phyloP scores from a whole-genome alignment of 2,797 vertebrate species.

The Neomorphus geoffroyi region DNA sequence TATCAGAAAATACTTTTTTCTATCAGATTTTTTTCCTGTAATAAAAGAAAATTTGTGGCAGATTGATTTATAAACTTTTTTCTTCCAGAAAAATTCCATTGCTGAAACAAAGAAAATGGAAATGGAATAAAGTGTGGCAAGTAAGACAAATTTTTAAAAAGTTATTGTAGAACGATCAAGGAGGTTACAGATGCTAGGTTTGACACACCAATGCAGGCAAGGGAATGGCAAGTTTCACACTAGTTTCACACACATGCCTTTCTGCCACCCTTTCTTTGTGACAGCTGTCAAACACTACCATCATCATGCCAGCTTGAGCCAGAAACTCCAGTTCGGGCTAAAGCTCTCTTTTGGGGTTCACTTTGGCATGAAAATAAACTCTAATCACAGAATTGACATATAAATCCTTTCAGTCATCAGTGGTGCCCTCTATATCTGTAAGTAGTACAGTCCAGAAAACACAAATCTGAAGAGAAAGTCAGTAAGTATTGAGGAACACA shows the following conservation, averaged over 20 bases:
- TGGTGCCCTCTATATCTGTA: background rate
- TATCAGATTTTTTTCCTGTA: background rate
- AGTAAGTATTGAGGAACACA: background rate
- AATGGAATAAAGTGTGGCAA: background rate
- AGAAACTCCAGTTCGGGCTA: background rate
- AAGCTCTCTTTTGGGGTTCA: background rate
- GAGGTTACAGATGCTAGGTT: background rate
- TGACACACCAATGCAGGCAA: background rate
- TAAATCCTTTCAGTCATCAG: background rate
- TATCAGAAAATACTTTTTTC: background rate
- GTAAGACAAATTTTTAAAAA: background rate
- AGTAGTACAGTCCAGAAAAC: background rate
- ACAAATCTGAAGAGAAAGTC: background rate
- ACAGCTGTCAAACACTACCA: background rate
- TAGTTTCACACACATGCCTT: background rate
- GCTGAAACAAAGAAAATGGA: background rate
- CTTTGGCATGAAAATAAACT: background rate
- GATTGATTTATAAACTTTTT: background rate
- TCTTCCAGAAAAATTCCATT: background rate
- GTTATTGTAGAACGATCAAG: background rate
- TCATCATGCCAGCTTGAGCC: background rate
- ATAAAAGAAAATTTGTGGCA: background rate
- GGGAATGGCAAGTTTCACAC: background rate
- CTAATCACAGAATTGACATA: background rate
- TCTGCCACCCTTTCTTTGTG: background rate